These are phyloP conservation scores for Trichoplusia ni DNA, from an alignment of 1,140 invertebrate species.

Conservation along the genomic window DNA sequence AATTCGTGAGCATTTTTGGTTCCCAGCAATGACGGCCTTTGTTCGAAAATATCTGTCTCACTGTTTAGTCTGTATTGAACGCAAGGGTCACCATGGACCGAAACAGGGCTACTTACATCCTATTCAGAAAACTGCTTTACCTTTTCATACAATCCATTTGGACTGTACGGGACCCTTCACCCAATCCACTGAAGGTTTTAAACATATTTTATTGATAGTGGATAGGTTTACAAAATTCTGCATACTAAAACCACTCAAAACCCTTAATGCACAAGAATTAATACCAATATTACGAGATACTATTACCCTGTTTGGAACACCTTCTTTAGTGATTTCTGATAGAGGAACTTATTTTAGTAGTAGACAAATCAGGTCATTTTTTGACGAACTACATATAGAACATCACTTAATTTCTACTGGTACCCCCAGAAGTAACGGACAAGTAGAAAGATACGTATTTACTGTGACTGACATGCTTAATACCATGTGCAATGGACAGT, in stretches of 20 bases:
- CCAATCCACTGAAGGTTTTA: no score
- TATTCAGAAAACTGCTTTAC: background rate
- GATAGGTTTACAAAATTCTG: background rate
- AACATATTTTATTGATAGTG: no score
- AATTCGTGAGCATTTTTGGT: background rate
- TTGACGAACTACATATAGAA: background rate
- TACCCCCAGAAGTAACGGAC: background rate
- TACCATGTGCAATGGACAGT: background rate
- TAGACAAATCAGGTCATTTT: background rate
- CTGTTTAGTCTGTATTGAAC: background rate
- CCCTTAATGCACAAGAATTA: background rate
- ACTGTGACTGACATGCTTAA: background rate
- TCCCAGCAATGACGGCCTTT: background rate
- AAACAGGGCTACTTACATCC: background rate
- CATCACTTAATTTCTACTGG: background rate
- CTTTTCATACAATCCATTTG: background rate
- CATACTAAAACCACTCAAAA: background rate
- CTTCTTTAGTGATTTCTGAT: background rate
- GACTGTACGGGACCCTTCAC: no score
- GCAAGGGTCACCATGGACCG: background rate
- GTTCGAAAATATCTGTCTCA: background rate
- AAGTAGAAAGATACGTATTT: background rate
- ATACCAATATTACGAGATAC: background rate
- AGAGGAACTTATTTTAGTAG: background rate
- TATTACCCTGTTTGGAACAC: background rate